A percentile compares a stretch with the other conserved stretches of the same genome.
Evolutionary conservation across 2,888 invertebrate genomes (phyloP).

Genomic region (Ectropis crepuscularia): DNA sequence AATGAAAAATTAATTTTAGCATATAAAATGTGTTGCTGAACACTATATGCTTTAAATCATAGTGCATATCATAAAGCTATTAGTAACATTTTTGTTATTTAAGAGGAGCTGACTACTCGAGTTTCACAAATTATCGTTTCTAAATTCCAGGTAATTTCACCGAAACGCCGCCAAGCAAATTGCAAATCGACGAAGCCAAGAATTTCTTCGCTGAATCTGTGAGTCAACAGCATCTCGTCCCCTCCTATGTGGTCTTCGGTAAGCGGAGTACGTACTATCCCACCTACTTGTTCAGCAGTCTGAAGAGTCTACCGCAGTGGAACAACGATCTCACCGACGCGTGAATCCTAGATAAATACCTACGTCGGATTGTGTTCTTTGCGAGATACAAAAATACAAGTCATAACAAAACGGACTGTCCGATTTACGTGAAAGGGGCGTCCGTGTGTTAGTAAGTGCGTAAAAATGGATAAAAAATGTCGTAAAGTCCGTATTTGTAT

Average conservation of each 20-base stretch:
- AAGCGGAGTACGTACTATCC: conserved; percentile 50
- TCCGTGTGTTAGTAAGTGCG: no score
- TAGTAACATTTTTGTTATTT: no score
- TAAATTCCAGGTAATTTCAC: conserved; percentile 62
- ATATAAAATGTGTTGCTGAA: not conserved
- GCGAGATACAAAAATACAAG: no score
- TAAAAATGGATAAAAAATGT: no score
- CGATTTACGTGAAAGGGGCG: no score
- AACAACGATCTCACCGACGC: conserved; percentile 41
- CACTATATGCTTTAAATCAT: not conserved
- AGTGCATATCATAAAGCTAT: not conserved
- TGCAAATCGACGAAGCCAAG: conserved; percentile 55
- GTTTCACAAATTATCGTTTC: not conserved
- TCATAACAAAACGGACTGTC: no score
- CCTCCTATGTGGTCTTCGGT: conserved; percentile 51
- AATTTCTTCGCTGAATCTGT: conserved; percentile 56
- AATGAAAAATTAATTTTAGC: no score
- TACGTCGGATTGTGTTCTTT: not conserved
- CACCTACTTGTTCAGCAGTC: conserved; percentile 43
- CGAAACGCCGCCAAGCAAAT: conserved; percentile 44
- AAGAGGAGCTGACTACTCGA: not conserved
- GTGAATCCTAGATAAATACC: conserved; percentile 3
- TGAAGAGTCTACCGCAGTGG: conserved; percentile 54
- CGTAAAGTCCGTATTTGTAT: no score
- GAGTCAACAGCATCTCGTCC: conserved; percentile 52